Base-by-base conservation (phyloP, 2,113 vertebrate genomes). In the Pseudorasbora parva region DNA sequence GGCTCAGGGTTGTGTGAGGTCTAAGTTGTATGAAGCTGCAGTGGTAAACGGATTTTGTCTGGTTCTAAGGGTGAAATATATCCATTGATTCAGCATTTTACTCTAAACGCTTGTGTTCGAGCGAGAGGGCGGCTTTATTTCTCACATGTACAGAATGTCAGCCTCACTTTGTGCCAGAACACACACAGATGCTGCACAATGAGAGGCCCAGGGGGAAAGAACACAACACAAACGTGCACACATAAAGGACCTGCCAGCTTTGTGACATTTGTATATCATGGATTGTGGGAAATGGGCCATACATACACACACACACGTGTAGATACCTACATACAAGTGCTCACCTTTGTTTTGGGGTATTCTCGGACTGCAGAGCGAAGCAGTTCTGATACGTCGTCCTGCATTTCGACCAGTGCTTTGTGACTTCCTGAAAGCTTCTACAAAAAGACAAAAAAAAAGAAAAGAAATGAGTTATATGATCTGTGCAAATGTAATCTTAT, bases 381-480 rank as follows among this genome's bases (percentile, higher is more conserved):
- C 51, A 99, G 96, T 51, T 97, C 96, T 0, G 86, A 87, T 86
- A 98, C 94, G 2, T 96, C 92, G 17, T 97, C 97, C 84, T 99
- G 98, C 97, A 99, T 98, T 93, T 99, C 97, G 84, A 99, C 97
- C 88, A 99, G 90, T 0, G 97, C 97, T 92, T 99, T 99, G 93
- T 99, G 97, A 89, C 97, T 96, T 85, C 96, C 96, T 0, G 98
- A 99, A 91, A 99, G 95, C 90, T 96, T 98, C 98, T 99, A 92
- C 57, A 93, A 92, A 49, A 93, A 92, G 30, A 84, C 56, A 89
- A 30, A 79, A 1, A 79, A 3, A 37, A 37, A 37, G 0, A 5
- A 37, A 0, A 54, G 8, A 84, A 8, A 85, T 72, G 17, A 37
- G 21, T 47, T 5, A 72, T 25, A 76, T 14, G 17, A 10, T 19